Conservation (phyloP, 2,113 vertebrate genomes). For the Gavia stellata region DNA sequence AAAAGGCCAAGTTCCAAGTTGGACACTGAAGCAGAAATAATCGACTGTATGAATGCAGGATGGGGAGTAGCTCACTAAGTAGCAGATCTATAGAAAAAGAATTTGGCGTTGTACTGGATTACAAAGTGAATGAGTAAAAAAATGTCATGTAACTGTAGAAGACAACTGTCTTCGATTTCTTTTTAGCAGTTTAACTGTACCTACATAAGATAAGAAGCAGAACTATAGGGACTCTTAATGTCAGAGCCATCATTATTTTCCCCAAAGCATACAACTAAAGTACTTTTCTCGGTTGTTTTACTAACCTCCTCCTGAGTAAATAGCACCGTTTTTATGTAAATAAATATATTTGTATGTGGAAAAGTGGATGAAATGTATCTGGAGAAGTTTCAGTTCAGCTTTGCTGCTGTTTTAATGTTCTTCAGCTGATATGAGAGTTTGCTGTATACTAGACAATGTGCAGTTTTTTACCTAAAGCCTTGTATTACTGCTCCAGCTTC, state of each 20-base stretch:
- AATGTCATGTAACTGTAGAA: not conserved
- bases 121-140: not conserved
- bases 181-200: not conserved
- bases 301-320: not conserved
- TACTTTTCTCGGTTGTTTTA: not conserved
- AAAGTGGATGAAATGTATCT: not conserved
- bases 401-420: not conserved
- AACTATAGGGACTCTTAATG: not conserved
- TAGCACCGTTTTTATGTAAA: not conserved
- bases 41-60: rapidly evolving
- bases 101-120: not conserved
- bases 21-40: not conserved
- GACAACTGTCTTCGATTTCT: not conserved
- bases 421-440: not conserved
- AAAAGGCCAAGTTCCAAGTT: not conserved
- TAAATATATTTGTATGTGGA: not conserved
- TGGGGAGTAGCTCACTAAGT: not conserved
- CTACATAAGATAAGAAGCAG: not conserved
- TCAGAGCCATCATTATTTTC: not conserved
- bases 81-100: not conserved
- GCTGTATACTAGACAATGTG: not conserved
- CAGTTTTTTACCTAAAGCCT: not conserved
- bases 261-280: not conserved
- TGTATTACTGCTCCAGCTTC: not conserved
- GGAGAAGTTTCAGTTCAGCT: not conserved